Conservation (phyloP, 2,113 vertebrate genomes). For the Stomatorhinus ivindoensis region DNA sequence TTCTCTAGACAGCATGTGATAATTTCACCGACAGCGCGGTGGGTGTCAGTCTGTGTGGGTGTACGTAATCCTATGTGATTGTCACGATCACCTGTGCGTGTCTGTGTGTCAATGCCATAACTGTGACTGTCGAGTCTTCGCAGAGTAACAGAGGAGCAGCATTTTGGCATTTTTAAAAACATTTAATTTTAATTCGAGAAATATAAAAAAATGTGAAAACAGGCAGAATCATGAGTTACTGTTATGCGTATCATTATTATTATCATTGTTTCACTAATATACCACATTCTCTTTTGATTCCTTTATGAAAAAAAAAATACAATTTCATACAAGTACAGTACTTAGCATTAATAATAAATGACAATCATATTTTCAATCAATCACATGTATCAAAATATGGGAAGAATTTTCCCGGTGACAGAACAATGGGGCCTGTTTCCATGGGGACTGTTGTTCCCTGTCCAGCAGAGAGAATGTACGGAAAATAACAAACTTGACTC, state of each 20-base stretch:
- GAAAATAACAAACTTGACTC: constrained; percentile 48
- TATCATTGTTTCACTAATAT: constrained; percentile 40
- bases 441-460: constrained; percentile 60
- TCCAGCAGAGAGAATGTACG: constrained; percentile 69
- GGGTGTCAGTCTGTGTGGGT: neutral
- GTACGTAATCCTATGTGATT: neutral
- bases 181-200: constrained; percentile 43
- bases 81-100: neutral
- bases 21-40: neutral
- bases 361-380: constrained; percentile 53
- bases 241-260: constrained; percentile 53
- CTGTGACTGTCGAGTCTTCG: neutral
- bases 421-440: constrained; percentile 57
- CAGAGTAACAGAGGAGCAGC: constrained; percentile 12
- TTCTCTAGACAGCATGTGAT: neutral
- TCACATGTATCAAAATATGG: constrained; percentile 52
- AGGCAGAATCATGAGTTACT: constrained; percentile 49
- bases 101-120: neutral
- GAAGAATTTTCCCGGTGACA: constrained; percentile 52
- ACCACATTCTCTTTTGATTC: constrained; percentile 17
- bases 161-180: constrained; percentile 45
- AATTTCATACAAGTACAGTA: constrained; percentile 39
- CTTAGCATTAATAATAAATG: constrained; percentile 47
- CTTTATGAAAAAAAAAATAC: constrained; percentile 11
- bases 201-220: constrained; percentile 37